Evolutionary conservation across 2,113 vertebrate species (phyloP).

Genomic region (Phyllostomus discolor): DNA sequence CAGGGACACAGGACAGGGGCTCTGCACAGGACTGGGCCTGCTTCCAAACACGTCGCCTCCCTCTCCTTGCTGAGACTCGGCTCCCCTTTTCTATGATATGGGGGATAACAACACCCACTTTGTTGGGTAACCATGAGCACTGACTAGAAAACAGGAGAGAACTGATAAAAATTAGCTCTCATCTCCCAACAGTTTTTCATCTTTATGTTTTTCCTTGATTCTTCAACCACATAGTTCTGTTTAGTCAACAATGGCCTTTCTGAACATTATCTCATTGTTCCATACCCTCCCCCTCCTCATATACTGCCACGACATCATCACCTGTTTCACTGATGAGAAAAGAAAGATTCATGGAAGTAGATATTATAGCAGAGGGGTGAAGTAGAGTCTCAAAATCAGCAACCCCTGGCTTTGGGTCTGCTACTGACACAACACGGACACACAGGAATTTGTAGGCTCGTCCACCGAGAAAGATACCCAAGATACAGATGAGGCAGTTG

Average conservation of each 20-base stretch:
- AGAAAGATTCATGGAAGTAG: background rate
- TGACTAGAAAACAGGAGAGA: background rate
- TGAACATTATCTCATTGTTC: background rate
- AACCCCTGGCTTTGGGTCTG: too few species aligned
- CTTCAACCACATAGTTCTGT: background rate
- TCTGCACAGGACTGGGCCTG: background rate
- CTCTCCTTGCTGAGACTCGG: background rate
- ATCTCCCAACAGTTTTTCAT: fast-evolving
- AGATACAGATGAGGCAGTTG: fast-evolving
- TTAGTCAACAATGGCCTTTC: background rate
- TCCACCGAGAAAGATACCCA: background rate
- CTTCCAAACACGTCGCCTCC: background rate
- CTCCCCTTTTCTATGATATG: background rate
- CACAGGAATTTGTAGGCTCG: fast-evolving
- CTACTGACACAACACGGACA: background rate
- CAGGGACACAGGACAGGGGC: background rate
- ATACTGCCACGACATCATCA: background rate
- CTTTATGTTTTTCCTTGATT: background rate
- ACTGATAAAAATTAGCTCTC: too few species aligned
- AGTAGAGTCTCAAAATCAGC: background rate
- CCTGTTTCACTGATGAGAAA: background rate
- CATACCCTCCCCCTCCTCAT: background rate
- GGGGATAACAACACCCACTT: background rate
- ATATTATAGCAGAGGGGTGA: background rate
- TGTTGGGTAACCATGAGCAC: background rate